These are phyloP conservation scores for Nemotelus nigrinus DNA, from an alignment of 2,888 invertebrate genomes.

Conservation along the genomic window DNA sequence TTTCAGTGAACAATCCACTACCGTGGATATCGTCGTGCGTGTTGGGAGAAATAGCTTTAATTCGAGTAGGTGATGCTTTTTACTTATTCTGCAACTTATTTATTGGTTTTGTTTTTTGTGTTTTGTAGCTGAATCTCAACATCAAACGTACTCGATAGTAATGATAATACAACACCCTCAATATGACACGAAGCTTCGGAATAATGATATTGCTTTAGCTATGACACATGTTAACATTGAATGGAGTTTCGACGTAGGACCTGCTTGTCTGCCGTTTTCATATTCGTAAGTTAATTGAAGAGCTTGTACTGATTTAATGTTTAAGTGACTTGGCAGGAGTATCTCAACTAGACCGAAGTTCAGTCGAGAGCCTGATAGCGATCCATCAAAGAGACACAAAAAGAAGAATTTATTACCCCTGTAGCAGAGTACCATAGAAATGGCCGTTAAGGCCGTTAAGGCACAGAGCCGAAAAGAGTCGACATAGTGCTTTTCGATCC, in stretches of 20 bases:
- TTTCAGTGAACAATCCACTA: conserved; percentile 56
- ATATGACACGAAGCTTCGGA: conserved; percentile 55
- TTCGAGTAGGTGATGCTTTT: conserved; percentile 55
- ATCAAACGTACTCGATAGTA: conserved; percentile 58
- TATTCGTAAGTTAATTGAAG: conserved; percentile 36
- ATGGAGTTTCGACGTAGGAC: conserved; percentile 69
- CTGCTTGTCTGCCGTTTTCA: conserved; percentile 69
- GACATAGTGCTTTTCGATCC: too few species aligned
- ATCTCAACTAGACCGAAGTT: too few species aligned
- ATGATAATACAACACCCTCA: conserved; percentile 65
- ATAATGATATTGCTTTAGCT: conserved; percentile 70
- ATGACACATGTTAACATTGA: conserved; percentile 63
- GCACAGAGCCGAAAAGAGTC: too few species aligned
- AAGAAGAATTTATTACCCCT: too few species aligned
- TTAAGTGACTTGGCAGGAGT: too few species aligned
- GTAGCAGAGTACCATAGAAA: too few species aligned
- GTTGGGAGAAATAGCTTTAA: conserved; percentile 69
- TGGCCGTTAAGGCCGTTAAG: too few species aligned
- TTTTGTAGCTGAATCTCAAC: too few species aligned
- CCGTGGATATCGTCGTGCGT: conserved; percentile 61
- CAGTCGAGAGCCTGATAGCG: too few species aligned
- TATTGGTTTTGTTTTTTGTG: too few species aligned
- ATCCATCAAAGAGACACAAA: too few species aligned
- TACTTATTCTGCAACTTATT: too few species aligned
- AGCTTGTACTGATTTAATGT: not conserved